A percentile compares a stretch with the other conserved stretches of the same genome.
These are phyloP conservation scores for Amblyraja radiata DNA, from an alignment of 2,797 vertebrate genomes.

Conservation along the genomic window DNA sequence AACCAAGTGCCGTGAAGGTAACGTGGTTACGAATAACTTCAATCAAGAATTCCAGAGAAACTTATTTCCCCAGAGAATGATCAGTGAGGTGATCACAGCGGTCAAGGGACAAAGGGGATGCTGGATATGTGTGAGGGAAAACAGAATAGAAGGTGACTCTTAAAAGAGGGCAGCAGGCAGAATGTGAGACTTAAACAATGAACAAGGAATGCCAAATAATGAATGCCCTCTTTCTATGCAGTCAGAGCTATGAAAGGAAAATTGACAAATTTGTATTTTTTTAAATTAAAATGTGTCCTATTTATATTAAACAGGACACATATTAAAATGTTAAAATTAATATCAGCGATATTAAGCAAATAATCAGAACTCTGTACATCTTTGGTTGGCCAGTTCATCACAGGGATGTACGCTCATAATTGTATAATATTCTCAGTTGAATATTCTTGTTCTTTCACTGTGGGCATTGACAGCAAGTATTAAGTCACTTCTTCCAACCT, in stretches of 20 bases:
- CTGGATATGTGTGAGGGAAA: not conserved
- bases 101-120: not conserved
- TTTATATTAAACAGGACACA: no score
- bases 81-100: not conserved
- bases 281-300: not conserved
- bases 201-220: no score
- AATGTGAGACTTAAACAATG: not conserved
- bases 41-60: not conserved
- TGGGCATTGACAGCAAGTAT: not conserved
- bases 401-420: not conserved
- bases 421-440: not conserved
- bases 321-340: not conserved
- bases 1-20: not conserved
- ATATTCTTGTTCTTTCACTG: not conserved
- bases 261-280: not conserved
- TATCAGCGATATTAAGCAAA: not conserved
- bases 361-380: not conserved
- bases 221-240: not conserved
- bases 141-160: not conserved
- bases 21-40: not conserved
- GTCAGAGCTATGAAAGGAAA: not conserved
- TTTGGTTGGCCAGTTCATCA: not conserved
- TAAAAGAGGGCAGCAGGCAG: not conserved
- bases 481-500: not conserved
- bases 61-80: not conserved